Conservation (phyloP, 1,140 invertebrate genomes). For the Fopius arisanus region DNA sequence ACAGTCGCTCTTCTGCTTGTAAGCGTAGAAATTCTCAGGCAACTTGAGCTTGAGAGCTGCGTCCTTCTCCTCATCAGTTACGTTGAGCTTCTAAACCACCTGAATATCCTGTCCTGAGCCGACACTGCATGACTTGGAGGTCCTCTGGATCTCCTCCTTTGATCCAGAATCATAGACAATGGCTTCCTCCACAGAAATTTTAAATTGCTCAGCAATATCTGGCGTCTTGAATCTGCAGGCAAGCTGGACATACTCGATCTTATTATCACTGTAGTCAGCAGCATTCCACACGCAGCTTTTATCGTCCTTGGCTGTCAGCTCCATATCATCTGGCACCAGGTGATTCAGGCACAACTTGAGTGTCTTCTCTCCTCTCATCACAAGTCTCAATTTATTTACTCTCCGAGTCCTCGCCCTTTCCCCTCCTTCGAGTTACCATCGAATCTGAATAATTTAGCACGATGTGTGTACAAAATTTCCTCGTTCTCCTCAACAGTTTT, state of each 20-base stretch:
- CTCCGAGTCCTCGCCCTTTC: conserved; percentile 87
- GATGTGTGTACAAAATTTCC: conserved; percentile 75
- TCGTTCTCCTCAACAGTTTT: conserved; percentile 90
- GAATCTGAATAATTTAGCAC: conserved; percentile 82
- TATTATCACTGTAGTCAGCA: conserved; percentile 85
- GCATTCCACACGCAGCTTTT: conserved; percentile 85
- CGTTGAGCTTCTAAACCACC: conserved; percentile 72
- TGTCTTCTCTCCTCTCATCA: conserved; percentile 89
- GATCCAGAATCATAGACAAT: neutral
- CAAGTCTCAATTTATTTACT: conserved; percentile 75
- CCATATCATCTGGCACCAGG: conserved; percentile 70
- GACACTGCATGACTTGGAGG: neutral
- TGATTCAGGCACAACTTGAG: conserved; percentile 87
- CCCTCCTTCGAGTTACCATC: conserved; percentile 73
- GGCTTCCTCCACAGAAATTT: conserved; percentile 74
- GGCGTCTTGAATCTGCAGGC: conserved; percentile 82
- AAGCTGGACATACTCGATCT: conserved; percentile 76
- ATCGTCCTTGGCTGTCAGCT: conserved; percentile 77
- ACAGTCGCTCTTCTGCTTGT: conserved; percentile 74
- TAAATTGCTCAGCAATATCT: conserved; percentile 79
- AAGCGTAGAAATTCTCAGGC: conserved; percentile 83
- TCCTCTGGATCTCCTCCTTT: neutral
- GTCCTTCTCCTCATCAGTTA: conserved; percentile 73
- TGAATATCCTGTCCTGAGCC: conserved; percentile 65
- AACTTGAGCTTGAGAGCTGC: conserved; percentile 74